Conservation (phyloP, 2,797 vertebrate genomes). For the Orientallactaga sibirica region DNA sequence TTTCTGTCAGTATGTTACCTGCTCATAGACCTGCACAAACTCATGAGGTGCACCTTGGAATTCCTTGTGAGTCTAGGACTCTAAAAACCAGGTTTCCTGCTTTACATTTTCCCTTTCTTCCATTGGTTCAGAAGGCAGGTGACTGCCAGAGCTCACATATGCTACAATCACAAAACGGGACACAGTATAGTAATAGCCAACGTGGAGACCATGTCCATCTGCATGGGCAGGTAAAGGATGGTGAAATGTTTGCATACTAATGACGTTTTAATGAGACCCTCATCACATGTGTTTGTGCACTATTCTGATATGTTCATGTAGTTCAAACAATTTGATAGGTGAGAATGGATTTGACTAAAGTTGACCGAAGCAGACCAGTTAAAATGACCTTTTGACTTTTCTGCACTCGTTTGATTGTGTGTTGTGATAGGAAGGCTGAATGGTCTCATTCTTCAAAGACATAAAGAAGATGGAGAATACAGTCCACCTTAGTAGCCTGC, state of each 20-base stretch:
- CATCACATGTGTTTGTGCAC: background rate
- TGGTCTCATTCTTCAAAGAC: background rate
- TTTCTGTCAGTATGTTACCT: background rate
- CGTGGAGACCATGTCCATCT: background rate
- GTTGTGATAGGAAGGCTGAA: background rate
- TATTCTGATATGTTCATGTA: background rate
- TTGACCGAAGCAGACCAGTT: background rate
- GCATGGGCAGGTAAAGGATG: background rate
- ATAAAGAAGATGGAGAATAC: background rate
- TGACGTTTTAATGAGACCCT: background rate
- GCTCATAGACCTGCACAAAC: background rate
- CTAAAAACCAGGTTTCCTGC: background rate
- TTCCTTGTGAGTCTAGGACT: background rate
- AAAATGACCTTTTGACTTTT: background rate
- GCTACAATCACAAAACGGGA: constrained; percentile 54
- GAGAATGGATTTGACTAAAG: background rate
- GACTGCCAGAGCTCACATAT: background rate
- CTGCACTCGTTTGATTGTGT: background rate
- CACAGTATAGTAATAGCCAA: background rate
- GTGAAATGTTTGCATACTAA: background rate
- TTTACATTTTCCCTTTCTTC: background rate
- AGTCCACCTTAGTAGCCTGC: background rate
- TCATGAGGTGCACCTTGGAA: accelerated
- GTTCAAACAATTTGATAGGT: background rate
- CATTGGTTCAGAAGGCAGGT: background rate